Conservation (phyloP, 2,797 vertebrate genomes). For the Poliocrania exsul region DNA sequence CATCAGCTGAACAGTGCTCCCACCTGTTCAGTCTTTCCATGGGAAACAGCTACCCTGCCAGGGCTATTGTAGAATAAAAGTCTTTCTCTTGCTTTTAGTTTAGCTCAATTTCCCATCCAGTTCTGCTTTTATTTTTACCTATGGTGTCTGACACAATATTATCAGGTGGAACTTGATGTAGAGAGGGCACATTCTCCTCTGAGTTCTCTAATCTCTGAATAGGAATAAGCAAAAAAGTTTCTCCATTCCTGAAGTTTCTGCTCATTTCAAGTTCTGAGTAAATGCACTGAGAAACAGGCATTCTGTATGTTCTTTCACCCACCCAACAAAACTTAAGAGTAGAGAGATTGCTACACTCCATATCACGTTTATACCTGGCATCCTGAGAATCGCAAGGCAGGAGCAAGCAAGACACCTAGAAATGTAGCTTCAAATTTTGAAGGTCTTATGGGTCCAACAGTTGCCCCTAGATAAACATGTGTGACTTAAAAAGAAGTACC, state of each 20-base stretch:
- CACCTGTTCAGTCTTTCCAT: neutral
- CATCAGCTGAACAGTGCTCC: neutral
- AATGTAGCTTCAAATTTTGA: neutral
- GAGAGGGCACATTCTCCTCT: neutral
- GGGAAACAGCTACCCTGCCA: neutral
- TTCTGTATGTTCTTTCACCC: neutral
- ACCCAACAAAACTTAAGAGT: neutral
- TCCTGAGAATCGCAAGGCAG: neutral
- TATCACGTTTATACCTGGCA: neutral
- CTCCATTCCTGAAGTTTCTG: neutral
- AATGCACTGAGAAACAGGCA: neutral
- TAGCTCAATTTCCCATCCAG: fast-evolving
- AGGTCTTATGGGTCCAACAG: neutral
- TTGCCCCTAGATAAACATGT: neutral
- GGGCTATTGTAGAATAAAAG: neutral
- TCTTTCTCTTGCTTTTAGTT: neutral
- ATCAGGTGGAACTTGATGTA: neutral
- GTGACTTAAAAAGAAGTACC: neutral
- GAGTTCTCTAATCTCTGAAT: neutral
- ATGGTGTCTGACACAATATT: neutral
- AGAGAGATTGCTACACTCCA: neutral
- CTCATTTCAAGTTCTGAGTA: neutral
- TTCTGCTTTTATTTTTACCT: neutral
- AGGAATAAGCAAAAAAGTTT: neutral
- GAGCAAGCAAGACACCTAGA: neutral